These are phyloP conservation scores for Microctenopoma stevenorrisi DNA, from an alignment of 2,797 vertebrate genomes.

Conservation along the genomic window DNA sequence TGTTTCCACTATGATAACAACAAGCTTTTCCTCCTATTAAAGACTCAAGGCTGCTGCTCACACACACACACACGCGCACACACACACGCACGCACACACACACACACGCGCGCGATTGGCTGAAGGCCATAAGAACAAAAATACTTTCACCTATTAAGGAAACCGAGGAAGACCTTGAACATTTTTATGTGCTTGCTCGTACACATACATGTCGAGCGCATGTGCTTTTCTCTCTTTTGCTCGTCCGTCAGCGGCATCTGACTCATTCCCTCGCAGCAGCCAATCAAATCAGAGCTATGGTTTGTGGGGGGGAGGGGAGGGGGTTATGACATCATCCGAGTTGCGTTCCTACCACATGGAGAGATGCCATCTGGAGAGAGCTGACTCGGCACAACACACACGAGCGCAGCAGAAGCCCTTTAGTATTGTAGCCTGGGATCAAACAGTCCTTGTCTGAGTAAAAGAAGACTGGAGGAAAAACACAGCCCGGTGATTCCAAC, in stretches of 20 bases:
- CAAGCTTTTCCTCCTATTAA: constrained; percentile 59
- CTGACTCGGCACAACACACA: constrained; percentile 74
- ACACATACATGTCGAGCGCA: neutral
- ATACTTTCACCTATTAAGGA: constrained; percentile 16
- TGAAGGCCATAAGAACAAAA: constrained; percentile 12
- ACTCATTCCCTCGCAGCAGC: constrained; percentile 46
- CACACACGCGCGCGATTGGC: constrained; percentile 4
- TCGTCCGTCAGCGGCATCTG: constrained; percentile 50
- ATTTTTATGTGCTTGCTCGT: neutral
- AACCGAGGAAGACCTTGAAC: constrained; percentile 28
- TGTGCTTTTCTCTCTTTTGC: neutral
- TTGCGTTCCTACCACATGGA: constrained; percentile 61
- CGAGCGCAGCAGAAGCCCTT: constrained; percentile 12
- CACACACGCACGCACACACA: constrained; percentile 5
- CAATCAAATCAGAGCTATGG: constrained; percentile 59
- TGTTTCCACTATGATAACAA: constrained; percentile 56
- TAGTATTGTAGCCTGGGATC: constrained; percentile 14
- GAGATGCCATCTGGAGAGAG: constrained; percentile 74
- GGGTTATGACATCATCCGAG: constrained; percentile 65
- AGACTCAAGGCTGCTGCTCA: constrained; percentile 32
- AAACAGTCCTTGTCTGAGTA: constrained; percentile 13
- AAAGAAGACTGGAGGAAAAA: constrained; percentile 6
- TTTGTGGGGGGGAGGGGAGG: neutral
- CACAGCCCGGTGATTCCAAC: neutral
- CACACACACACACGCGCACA: constrained; percentile 12